Evolutionary conservation across 2,113 vertebrate genomes (phyloP), one percentile per base, ranked within the genome.

Genomic region (Rhombomys opimus): DNA sequence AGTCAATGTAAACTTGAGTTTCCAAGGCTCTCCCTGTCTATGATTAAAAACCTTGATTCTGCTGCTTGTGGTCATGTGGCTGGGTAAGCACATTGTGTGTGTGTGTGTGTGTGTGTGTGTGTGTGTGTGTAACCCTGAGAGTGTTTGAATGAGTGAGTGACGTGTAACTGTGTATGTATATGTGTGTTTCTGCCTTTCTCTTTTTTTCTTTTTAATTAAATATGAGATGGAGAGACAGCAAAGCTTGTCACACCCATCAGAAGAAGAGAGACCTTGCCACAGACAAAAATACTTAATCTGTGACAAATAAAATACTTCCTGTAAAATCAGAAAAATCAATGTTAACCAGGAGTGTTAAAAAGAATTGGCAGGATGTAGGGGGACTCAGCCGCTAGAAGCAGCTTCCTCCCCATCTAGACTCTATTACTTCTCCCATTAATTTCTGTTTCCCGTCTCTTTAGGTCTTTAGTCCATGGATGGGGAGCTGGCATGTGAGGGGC

Each of bases 181-280:
- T 63, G 52, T 80, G 61, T 85, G 25, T 17, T 18, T 72, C 23
- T 41, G n/a, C 30, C 57, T 84, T 15, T 46, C 0, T 54, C 25
- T 38, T 78, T 52, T 52, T 59, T 30, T 15, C 46, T 32, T 32
- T n/a, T 15, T 54, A 46, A 54, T 73, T 78, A 20, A 35, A 5
- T 70, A 59, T 20, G 72, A 41, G 35, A 10, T 25, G 4, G n/a
- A 32, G 18, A 1, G n/a, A 2, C 11, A 72, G 25, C 61, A 11
- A 20, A 2, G 7, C 20, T 46, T 2, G 2, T 15, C 85, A n/a
- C 22, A 17, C 0, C 7, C 1, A 8, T 57, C 20, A 23, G 7
- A 1, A 82, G 67, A n/a, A 27, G 9, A 76, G 5, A 32, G 7
- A 50, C 17, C 70, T 91, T 65, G n/a, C 14, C 68, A 30, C 41